A percentile compares a stretch with the other conserved stretches of the same genome.
phyloP scores from a whole-genome alignment of 2,888 invertebrate genomes.

The Euplagia quadripunctaria region DNA sequence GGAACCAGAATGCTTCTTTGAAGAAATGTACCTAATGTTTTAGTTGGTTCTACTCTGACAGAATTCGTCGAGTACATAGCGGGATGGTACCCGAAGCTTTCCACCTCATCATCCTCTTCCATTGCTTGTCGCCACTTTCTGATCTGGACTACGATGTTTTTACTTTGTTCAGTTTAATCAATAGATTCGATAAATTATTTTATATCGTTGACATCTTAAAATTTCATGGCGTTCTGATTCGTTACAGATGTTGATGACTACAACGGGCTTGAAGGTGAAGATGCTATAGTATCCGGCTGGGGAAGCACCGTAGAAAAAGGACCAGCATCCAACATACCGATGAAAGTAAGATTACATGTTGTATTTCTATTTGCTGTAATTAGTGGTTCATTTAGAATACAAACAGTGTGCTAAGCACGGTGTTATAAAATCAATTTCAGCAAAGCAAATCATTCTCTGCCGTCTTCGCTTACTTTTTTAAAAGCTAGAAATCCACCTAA shows the following conservation, averaged over 20 bases:
- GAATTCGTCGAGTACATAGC: no score
- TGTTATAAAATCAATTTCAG: no score
- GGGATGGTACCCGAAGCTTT: neutral
- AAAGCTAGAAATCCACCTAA: no score
- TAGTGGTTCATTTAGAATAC: no score
- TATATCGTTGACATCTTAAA: neutral
- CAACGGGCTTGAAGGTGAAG: slow-evolving; percentile 80
- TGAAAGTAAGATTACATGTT: slow-evolving; percentile 85
- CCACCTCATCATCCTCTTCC: neutral
- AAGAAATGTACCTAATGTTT: neutral
- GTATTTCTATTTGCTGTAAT: no score
- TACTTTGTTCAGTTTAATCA: neutral
- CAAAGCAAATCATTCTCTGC: no score
- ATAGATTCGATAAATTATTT: no score
- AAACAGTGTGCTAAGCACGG: no score
- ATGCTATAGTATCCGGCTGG: slow-evolving; percentile 92
- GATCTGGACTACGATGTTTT: neutral
- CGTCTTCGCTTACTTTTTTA: no score
- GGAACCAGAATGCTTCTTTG: no score
- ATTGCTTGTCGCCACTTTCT: neutral
- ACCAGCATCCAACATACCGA: slow-evolving; percentile 89
- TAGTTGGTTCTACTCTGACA: neutral
- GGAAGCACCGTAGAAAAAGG: slow-evolving; percentile 90
- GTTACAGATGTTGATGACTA: slow-evolving; percentile 68
- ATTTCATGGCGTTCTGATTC: neutral